These are phyloP conservation scores for Dreissena rostriformis DNA, from an alignment of 1,140 invertebrate species.

Conservation along the genomic window DNA sequence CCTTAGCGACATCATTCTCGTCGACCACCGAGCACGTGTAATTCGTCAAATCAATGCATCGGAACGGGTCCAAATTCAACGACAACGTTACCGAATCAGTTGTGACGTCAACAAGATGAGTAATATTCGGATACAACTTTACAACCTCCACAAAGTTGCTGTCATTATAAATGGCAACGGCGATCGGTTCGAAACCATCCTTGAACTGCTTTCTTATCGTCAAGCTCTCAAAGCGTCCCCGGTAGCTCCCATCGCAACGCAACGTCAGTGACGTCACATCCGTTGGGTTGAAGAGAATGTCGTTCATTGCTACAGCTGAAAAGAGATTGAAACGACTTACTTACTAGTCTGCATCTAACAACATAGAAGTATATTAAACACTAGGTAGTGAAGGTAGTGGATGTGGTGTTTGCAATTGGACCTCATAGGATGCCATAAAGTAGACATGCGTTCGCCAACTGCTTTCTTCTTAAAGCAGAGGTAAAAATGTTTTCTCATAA, in stretches of 20 bases:
- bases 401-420: no score
- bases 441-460: no score
- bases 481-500: no score
- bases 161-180: constrained; percentile 9
- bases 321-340: background rate
- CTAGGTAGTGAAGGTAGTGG: no score
- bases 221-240: constrained; percentile 28
- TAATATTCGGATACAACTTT: constrained; percentile 39
- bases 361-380: no score
- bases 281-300: constrained; percentile 31
- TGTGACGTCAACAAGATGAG: constrained; percentile 13
- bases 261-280: constrained; percentile 48
- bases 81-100: constrained; percentile 20
- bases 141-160: constrained; percentile 13
- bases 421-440: no score
- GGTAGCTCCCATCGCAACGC: constrained; percentile 35
- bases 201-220: constrained; percentile 41
- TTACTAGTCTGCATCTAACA: no score
- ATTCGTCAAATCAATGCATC: constrained; percentile 43
- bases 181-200: constrained; percentile 42
- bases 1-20: background rate
- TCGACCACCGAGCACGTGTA: constrained; percentile 43
- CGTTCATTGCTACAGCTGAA: constrained; percentile 33
- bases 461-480: no score
- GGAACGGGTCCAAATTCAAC: constrained; percentile 33